Conservation (phyloP, 2,113 vertebrate species). For the Sinosuthora webbiana region DNA sequence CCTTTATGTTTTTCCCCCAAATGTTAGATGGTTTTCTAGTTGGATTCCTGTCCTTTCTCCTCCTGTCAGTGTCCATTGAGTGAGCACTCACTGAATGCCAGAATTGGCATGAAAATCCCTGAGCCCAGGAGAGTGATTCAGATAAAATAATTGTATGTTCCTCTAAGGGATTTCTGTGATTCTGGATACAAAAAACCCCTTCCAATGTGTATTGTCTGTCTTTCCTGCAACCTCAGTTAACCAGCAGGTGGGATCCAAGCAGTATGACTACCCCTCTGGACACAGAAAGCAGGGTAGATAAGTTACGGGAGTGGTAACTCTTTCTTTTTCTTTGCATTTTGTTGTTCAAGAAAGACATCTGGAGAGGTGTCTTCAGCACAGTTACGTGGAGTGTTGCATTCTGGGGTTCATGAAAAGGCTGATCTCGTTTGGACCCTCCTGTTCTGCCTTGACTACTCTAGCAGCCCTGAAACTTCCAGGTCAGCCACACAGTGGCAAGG, state of each 20-base stretch:
- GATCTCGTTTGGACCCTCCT: fast-evolving
- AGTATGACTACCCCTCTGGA: neutral
- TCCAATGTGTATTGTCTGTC: neutral
- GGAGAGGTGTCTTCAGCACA: neutral
- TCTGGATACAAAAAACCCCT: neutral
- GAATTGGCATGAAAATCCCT: neutral
- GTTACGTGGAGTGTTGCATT: neutral
- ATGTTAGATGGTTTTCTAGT: neutral
- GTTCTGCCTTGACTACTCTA: neutral
- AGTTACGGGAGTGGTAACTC: fast-evolving
- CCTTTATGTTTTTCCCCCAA: neutral
- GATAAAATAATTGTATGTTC: neutral
- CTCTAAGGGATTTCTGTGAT: neutral
- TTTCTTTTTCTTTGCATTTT: neutral
- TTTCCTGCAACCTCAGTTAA: neutral
- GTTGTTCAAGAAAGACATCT: neutral
- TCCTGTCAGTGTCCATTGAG: neutral
- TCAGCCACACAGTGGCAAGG: neutral
- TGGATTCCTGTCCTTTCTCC: neutral
- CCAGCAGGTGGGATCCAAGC: neutral
- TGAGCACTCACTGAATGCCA: neutral
- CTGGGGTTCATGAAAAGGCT: neutral
- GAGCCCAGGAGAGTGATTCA: neutral
- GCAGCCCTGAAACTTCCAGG: neutral
- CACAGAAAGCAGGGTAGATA: neutral